These are phyloP conservation scores for Cosmorhoe ocellata DNA, from an alignment of 2,888 invertebrate genomes.

Conservation along the genomic window DNA sequence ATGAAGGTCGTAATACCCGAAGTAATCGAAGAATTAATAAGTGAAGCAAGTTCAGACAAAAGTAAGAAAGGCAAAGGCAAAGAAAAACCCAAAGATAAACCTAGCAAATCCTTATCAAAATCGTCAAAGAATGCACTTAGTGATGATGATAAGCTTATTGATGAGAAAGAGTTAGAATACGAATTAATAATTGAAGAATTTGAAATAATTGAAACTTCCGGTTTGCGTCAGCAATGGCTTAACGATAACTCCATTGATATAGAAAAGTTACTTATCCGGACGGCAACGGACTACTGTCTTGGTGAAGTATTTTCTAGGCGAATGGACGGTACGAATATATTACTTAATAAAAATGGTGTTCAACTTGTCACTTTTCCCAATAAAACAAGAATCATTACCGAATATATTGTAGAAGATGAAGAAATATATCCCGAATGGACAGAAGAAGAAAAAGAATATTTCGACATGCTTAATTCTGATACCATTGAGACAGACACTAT, in stretches of 20 bases:
- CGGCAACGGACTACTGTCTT: slow-evolving; percentile 68
- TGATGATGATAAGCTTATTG: slow-evolving; percentile 37
- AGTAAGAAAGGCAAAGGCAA: slow-evolving; percentile 54
- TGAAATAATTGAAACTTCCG: slow-evolving; percentile 59
- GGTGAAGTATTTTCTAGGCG: slow-evolving; percentile 71
- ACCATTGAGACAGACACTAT: slow-evolving; percentile 39
- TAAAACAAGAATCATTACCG: slow-evolving; percentile 65
- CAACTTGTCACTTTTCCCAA: slow-evolving; percentile 66
- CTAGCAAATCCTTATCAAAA: slow-evolving; percentile 48
- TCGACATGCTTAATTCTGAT: slow-evolving; percentile 48
- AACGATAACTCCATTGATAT: slow-evolving; percentile 44
- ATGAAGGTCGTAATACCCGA: slow-evolving; percentile 42
- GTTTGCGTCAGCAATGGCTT: slow-evolving; percentile 59
- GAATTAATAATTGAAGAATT: slow-evolving; percentile 64
- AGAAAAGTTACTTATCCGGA: slow-evolving; percentile 63
- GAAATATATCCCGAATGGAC: slow-evolving; percentile 73
- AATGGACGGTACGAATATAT: slow-evolving; percentile 66
- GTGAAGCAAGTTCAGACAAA: slow-evolving; percentile 50
- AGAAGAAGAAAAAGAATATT: slow-evolving; percentile 57
- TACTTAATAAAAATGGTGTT: slow-evolving; percentile 69
- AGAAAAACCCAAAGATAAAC: slow-evolving; percentile 47
- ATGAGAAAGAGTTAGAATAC: slow-evolving; percentile 42
- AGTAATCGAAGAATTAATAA: slow-evolving; percentile 36
- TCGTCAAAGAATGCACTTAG: slow-evolving; percentile 43
- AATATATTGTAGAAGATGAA: slow-evolving; percentile 55